Base-by-base conservation (phyloP, 2,888 invertebrate species). In the Amiota minor region DNA sequence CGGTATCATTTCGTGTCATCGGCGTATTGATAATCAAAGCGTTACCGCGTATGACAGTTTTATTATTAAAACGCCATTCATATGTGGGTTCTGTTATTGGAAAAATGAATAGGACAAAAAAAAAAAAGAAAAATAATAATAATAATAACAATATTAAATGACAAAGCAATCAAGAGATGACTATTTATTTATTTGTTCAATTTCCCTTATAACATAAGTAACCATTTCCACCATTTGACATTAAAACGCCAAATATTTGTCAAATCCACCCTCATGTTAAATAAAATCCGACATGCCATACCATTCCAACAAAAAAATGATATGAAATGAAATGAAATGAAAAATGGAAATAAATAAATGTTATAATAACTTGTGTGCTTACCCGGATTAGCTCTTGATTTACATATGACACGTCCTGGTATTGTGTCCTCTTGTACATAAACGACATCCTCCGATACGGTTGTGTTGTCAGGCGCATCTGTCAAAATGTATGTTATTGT, bases 391-490 rank as follows among this genome's bases (percentile, higher is more conserved):
- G 91, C 92, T 80, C 90, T 91, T 62, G 92, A 91, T 80, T 88
- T 89, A 87, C 92, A 92, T 74, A 90, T 86, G 71, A 92, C 90
- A 80, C 90, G 90, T 76, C 90, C 91, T 16, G 92, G 91, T 76
- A 90, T 89, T 76, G 90, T 89, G 68, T 90, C 90, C 84, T 92
- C 91, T 74, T 88, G 88, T 72, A 91, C 91, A 80, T 90, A 89
- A 71, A 91, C 88, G 78, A 82, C 78, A 55, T 80, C 84, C 74
- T 88, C 87, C 4, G 94, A 93, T 11, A 96, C 94, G 1, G 93
- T 93, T 79, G 97, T 93, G 84, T 96, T 95, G 87, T 96, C 96
- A n/a, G 97, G 97, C 77, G 95, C 93, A 91, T 93, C 95, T 95
- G 77, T 77, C 74, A 56, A 69, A 69, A 69, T 47, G 46, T 69